Base-by-base conservation (phyloP, 2,797 vertebrate species). In the Chaetophractus vellerosus region DNA sequence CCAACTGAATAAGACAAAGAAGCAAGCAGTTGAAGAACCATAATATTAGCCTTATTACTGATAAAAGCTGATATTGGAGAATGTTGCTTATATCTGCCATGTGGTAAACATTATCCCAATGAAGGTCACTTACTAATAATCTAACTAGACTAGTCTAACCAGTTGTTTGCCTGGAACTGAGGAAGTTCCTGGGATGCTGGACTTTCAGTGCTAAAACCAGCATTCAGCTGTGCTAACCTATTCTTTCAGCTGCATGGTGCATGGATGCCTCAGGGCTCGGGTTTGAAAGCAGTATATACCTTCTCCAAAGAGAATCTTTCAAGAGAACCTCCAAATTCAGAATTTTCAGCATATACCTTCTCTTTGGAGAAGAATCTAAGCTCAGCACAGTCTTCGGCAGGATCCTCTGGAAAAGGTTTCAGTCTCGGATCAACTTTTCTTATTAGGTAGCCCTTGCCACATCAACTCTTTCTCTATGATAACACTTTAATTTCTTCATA, bases 21-120 rank as follows among this genome's bases (percentile, higher is more conserved):
- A 94, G 61, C 41, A 91, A 94, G 33, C 52, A 76, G 66, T 90
- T 86, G 79, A 82, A 74, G 52, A 92, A 68, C 57, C 57, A 38
- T 38, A 38, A 38, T 38, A 38, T 38, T 38, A 38, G 38, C 38
- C 6, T 38, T 91, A 82, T 87, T 50, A 50, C 26, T 41, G 48
- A 95, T 86, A 82, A 96, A 68, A 82, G 9, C 5, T 94, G 33
- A 76, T 38, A 57, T 24, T 57, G 28, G 48, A 82, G 52, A 87
- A 83, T 18, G 38, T 36, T 81, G 41, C 57, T 96, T 88, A 55
- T 38, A 50, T 90, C 71, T 78, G 9, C 33, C 89, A 74, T 55
- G 85, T 66, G 89, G 63, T 36, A 78, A 86, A 52, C 23, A 63
- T 72, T 9, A 9, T 31, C 78, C 61, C 36, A 83, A 38, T 50